Conservation (phyloP, 2,113 vertebrate species). For the Laticauda colubrina region DNA sequence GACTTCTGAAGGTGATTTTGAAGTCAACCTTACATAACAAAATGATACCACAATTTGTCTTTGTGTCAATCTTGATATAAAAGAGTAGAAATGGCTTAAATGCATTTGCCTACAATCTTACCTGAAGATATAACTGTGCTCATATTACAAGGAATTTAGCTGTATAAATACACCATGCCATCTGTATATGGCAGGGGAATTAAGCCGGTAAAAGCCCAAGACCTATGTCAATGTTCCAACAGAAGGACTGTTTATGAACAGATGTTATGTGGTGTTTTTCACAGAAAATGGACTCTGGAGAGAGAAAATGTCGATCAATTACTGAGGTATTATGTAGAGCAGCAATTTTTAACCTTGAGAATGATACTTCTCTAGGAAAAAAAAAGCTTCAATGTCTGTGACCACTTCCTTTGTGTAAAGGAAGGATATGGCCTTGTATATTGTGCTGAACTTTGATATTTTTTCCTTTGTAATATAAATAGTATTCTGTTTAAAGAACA, state of each 20-base stretch:
- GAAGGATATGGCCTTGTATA: constrained; percentile 40
- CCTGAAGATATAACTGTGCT: constrained; percentile 82
- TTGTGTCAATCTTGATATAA: constrained; percentile 87
- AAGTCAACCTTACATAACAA: constrained; percentile 46
- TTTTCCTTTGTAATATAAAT: background rate
- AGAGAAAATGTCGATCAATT: constrained; percentile 93
- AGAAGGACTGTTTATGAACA: constrained; percentile 98
- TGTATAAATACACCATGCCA: constrained; percentile 83
- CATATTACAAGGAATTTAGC: constrained; percentile 81
- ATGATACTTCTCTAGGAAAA: constrained; percentile 55
- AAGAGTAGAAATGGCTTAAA: constrained; percentile 69
- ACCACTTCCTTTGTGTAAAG: constrained; percentile 68
- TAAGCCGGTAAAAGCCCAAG: constrained; percentile 81
- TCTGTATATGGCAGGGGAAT: constrained; percentile 96
- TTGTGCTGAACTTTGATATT: constrained; percentile 23
- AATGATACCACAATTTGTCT: constrained; percentile 78
- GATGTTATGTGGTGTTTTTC: constrained; percentile 96
- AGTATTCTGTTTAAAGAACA: constrained; percentile 28
- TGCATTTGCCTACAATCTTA: constrained; percentile 82
- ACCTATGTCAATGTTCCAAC: constrained; percentile 91
- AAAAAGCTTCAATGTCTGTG: constrained; percentile 21
- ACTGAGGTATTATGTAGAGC: constrained; percentile 79
- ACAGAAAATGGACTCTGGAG: constrained; percentile 89
- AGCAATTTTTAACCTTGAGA: constrained; percentile 87
- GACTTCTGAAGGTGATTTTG: constrained; percentile 73